Conservation (phyloP, 2,888 invertebrate genomes). For the Ectemnius lituratus region DNA sequence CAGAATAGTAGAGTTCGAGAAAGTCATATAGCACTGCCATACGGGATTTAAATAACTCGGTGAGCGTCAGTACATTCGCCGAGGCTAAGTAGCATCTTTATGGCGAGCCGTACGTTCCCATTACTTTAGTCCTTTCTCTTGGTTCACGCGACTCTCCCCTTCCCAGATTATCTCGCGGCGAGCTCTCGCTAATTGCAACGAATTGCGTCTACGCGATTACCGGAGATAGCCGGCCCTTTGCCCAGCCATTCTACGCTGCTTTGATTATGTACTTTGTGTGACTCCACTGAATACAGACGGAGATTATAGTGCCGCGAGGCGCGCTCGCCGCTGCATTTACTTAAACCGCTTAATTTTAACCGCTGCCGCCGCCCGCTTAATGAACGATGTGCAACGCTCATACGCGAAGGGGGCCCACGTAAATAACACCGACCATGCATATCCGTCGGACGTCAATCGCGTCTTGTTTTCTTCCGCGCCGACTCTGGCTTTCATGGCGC, state of each 20-base stretch:
- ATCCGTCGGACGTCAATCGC: background rate
- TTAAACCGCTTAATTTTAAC: slow-evolving; percentile 38
- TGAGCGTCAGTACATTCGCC: too few relatives aligned
- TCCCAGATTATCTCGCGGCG: slow-evolving; percentile 2
- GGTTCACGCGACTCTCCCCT: background rate
- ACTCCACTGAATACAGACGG: background rate
- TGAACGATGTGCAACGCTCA: slow-evolving; percentile 1
- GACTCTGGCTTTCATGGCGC: background rate
- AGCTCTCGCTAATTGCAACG: background rate
- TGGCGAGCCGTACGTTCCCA: too few relatives aligned
- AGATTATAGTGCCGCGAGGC: background rate
- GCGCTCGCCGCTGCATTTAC: slow-evolving; percentile 17
- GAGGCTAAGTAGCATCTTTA: too few relatives aligned
- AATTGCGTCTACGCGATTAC: background rate
- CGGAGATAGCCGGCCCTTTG: slow-evolving; percentile 1
- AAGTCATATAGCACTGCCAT: too few relatives aligned
- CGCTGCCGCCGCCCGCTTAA: slow-evolving; percentile 5
- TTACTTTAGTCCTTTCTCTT: background rate
- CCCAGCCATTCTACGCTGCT: background rate
- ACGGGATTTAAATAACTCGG: too few relatives aligned
- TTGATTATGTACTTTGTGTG: slow-evolving; percentile 1
- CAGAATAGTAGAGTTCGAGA: too few relatives aligned
- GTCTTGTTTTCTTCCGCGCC: background rate
- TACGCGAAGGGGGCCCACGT: background rate
- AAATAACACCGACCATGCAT: background rate